Percentiles rank a stretch among this genome's conserved stretches.
phyloP scores from a whole-genome alignment of 2,888 invertebrate species.

The Epistrophe eligans region DNA sequence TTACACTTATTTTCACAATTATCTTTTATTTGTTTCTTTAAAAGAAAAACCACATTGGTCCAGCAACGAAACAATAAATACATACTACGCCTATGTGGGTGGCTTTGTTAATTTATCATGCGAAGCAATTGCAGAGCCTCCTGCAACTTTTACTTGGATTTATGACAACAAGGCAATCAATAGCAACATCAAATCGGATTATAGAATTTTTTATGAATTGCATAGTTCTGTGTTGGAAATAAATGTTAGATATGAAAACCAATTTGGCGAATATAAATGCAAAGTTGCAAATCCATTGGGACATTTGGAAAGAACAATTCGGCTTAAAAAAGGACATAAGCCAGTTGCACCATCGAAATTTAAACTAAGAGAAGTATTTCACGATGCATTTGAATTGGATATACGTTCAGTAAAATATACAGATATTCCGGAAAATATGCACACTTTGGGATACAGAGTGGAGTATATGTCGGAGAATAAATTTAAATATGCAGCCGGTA shows the following conservation, averaged over 20 bases:
- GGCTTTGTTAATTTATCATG: constrained; percentile 87
- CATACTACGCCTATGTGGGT: constrained; percentile 83
- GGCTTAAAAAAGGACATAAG: constrained; percentile 85
- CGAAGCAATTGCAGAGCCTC: constrained; percentile 85
- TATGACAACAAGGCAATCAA: constrained; percentile 81
- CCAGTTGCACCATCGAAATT: constrained; percentile 84
- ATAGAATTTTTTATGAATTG: constrained; percentile 82
- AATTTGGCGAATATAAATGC: constrained; percentile 86
- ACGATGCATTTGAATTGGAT: constrained; percentile 83
- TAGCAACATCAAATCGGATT: constrained; percentile 78
- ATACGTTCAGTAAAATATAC: constrained; percentile 81
- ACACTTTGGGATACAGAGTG: constrained; percentile 82
- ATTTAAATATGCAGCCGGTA: constrained; percentile 81
- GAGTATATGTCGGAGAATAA: constrained; percentile 82
- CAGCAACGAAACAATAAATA: constrained; percentile 79
- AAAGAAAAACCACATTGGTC: constrained; percentile 82
- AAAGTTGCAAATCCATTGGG: constrained; percentile 85
- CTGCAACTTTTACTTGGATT: constrained; percentile 85
- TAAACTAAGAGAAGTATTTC: constrained; percentile 80
- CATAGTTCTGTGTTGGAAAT: constrained; percentile 83
- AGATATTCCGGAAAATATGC: constrained; percentile 81
- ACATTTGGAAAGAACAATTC: constrained; percentile 84
- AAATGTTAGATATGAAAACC: constrained; percentile 79
- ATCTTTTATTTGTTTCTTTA: neutral
- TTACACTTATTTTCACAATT: no score